Evolutionary conservation across 1,140 invertebrate genomes (phyloP), one percentile per base, ranked within the genome.

Genomic region (Asbolus verrucosus): DNA sequence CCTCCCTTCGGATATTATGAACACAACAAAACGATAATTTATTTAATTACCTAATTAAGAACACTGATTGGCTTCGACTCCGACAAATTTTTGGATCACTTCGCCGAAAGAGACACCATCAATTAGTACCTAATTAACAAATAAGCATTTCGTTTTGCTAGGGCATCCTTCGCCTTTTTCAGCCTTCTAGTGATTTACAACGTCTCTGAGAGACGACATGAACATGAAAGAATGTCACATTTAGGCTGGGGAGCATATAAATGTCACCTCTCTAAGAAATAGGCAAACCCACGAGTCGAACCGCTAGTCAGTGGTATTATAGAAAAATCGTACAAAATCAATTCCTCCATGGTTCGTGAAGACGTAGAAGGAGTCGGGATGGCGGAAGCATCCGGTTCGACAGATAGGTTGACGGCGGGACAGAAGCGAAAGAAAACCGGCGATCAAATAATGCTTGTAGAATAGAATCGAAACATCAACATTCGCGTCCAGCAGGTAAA

Each of bases 401-500:
- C 60, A 46, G 33, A 31, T 11, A 36, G 33, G 33, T 36, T 36
- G 3, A 36, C 33, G 33, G 24, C 24, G 33, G 33, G 33, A 36
- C 33, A 69, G 50, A 75, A 75, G 72, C 74, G 71, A 76, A 73
- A 67, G 43, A 68, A 61, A 75, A 71, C 60, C 54, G 69, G 73
- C 75, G 70, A 76, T 72, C 66, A 72, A 74, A 62, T 50, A 36
- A 68, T 65, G 33, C 19, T 14, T 19, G 31, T 67, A 50, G 43
- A 71, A 74, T 68, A 67, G 27, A 70, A 69, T 60, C 24, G 65
- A 73, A 75, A 75, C 73, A 75, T 69, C 72, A 75, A 72, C 72
- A 75, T 69, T 73, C 72, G 74, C 72, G 69, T 72, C 65, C 70
- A 75, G 72, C 73, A 74, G 68, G 74, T 76, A 76, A 70, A 76